These are phyloP conservation scores for Passer montanus DNA, from an alignment of 2,113 vertebrate species.

Conservation along the genomic window DNA sequence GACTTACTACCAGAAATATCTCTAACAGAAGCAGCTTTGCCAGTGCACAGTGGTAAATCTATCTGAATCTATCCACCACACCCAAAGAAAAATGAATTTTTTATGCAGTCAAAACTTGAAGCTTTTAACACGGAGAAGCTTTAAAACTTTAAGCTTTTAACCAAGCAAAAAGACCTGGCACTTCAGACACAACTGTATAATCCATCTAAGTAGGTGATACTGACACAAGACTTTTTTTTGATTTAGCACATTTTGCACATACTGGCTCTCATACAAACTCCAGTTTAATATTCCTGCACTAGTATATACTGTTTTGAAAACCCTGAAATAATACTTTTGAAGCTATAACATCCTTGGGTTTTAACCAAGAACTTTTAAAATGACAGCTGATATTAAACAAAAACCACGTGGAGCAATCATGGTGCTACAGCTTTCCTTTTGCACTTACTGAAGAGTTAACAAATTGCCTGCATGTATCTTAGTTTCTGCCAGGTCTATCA, in stretches of 20 bases:
- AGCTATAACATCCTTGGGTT: conserved; percentile 28
- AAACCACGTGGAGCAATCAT: not conserved
- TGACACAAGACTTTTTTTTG: not conserved
- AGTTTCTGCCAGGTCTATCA: not conserved
- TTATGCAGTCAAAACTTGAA: not conserved
- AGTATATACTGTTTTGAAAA: conserved; percentile 41
- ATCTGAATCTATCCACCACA: not conserved
- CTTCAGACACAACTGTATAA: not conserved
- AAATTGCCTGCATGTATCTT: rapidly evolving
- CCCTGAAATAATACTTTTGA: conserved; percentile 18
- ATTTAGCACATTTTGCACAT: conserved; percentile 28
- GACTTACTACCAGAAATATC: not conserved
- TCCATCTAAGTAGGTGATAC: not conserved
- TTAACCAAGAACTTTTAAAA: conserved; percentile 62
- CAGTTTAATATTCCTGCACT: conserved; percentile 20
- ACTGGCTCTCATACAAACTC: conserved; percentile 35
- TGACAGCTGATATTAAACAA: conserved; percentile 58
- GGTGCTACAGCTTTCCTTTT: not conserved
- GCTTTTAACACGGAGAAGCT: not conserved
- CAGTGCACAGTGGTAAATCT: not conserved
- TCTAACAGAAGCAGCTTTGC: not conserved
- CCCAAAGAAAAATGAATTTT: not conserved
- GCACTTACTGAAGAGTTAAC: not conserved
- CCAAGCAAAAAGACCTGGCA: not conserved
- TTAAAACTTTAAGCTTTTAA: not conserved